Evolutionary conservation across 2,888 invertebrate species (phyloP), one percentile per base, ranked within the genome.

Genomic region (Platynereis dumerilii): DNA sequence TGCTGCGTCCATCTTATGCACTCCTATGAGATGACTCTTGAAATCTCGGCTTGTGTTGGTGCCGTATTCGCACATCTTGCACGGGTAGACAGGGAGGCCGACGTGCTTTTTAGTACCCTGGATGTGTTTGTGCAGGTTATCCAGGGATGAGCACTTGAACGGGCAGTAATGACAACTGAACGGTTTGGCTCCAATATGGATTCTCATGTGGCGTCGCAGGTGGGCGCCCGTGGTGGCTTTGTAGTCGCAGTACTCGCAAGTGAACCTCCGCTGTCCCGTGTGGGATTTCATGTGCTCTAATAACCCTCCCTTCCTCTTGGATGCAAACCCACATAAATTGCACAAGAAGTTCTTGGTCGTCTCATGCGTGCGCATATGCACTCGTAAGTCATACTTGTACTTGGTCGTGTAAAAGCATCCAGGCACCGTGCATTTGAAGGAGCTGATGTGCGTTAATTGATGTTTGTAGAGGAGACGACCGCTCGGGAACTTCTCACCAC

Each of bases 41-140:
- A 91, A 88, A 39, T 90, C 90, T 64, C 88, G 87, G 12, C 90
- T 89, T 75, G 88, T 87, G 82, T 92, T 91, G 12, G 89, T 88
- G 42, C 86, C 85, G 81, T 86, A 90, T 12, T 66, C 24, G 53
- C 72, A 93, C 58, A 87, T 86, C 61, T 87, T 86, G 80, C 95
- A 95, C 66, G 90, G 89, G 84, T 94, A 95, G 52, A 95, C 87
- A 66, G 86, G 89, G 77, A 90, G 88, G 0, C 92, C 92, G 0
- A 88, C 88, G 85, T 95, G 95, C 60, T 91, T 89, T 63, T 88
- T 90, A 12, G 92, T 92, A 42, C 89, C 89, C 0, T 93, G 85
- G 1, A 93, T 90, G 84, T 95, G 95, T 78, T 94, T 94, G 2
- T 94, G 88, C 15, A 95, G 88, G 82, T 94, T 95, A 81, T 94